A percentile compares a stretch with the other conserved stretches of the same genome.
These are phyloP conservation scores for Amphipoea oculea DNA, from an alignment of 2,888 invertebrate genomes.

Conservation along the genomic window DNA sequence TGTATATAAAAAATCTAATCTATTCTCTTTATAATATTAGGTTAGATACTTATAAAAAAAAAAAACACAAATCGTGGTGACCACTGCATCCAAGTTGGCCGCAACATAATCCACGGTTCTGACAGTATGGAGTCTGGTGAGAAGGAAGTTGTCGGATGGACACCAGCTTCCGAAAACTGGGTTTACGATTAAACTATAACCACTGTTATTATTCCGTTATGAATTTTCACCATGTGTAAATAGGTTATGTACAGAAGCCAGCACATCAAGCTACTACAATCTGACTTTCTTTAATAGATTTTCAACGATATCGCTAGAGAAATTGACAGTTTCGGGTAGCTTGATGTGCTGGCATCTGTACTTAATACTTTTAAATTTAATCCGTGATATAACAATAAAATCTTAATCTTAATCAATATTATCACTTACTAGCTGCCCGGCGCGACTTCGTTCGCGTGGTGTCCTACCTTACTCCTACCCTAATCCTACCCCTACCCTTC, in stretches of 20 bases:
- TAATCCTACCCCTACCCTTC: too few species aligned
- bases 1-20: too few species aligned
- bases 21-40: too few species aligned
- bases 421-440: too few species aligned
- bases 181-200: conserved; percentile 94
- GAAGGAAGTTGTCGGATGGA: conserved; percentile 96
- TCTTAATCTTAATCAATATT: background rate
- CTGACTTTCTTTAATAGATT: too few species aligned
- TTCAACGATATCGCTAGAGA: background rate
- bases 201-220: conserved; percentile 43
- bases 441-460: too few species aligned
- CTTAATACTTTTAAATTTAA: conserved; percentile 44
- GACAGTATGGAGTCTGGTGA: conserved; percentile 99
- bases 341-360: too few species aligned
- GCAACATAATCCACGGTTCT: conserved; percentile 99
- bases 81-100: conserved; percentile 98
- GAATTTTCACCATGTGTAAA: conserved; percentile 63
- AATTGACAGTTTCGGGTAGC: too few species aligned
- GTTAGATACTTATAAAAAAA: too few species aligned
- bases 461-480: too few species aligned
- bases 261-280: too few species aligned
- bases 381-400: background rate
- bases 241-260: background rate
- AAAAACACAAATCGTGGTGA: conserved; percentile 97
- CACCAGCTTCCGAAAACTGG: conserved; percentile 95